Conservation (phyloP, 2,113 vertebrate genomes). For the Tauraco erythrolophus region DNA sequence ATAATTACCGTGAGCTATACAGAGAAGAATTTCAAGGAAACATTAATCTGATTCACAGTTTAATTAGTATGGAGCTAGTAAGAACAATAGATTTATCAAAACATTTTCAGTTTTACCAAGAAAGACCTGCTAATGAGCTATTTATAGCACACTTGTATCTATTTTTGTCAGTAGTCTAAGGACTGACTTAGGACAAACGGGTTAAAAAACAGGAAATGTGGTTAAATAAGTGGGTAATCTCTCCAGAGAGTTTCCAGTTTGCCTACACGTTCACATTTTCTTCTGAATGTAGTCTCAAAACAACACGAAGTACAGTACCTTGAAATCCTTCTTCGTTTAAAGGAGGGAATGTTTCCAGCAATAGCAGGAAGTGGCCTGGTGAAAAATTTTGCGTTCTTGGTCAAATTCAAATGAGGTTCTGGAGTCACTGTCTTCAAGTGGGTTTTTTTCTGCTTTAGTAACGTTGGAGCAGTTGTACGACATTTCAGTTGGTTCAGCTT, state of each 20-base stretch:
- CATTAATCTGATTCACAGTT: not conserved
- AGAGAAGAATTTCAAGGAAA: conserved; percentile 45
- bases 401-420: not conserved
- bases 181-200: conserved; percentile 76
- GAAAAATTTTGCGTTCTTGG: conserved; percentile 37
- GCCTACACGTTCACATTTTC: conserved; percentile 69
- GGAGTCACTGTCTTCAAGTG: conserved; percentile 15
- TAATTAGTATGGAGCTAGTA: conserved; percentile 32
- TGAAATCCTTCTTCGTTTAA: conserved; percentile 57
- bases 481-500: not conserved
- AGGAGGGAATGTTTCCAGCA: conserved; percentile 67
- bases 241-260: conserved; percentile 83
- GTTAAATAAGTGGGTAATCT: conserved; percentile 79
- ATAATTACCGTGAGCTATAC: not conserved
- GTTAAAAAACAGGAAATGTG: conserved; percentile 87
- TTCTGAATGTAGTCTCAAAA: conserved; percentile 72
- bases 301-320: conserved; percentile 64
- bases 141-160: conserved; percentile 78
- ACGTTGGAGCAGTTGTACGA: not conserved
- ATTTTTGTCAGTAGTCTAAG: conserved; percentile 79
- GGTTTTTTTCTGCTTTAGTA: not conserved
- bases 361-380: conserved; percentile 73
- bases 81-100: conserved; percentile 72
- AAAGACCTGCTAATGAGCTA: conserved; percentile 76
- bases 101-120: conserved; percentile 73